Evolutionary conservation across 2,888 invertebrate species (phyloP).

Genomic region (Folsomia manolachei): DNA sequence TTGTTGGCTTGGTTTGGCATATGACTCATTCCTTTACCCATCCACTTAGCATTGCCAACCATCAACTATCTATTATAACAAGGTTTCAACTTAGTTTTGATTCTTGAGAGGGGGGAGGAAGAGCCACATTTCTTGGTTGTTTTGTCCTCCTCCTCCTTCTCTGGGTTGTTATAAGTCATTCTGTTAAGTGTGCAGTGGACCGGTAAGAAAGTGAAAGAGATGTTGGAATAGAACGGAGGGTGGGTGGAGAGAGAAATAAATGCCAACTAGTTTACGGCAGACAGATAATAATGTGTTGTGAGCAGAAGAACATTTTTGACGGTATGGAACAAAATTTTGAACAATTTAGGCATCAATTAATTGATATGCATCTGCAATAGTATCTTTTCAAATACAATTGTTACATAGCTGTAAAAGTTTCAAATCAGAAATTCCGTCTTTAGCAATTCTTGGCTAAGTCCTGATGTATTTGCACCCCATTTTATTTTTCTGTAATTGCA

Average conservation of each 20-base stretch:
- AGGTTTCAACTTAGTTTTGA: no score
- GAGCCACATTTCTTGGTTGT: not conserved
- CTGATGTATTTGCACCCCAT: no score
- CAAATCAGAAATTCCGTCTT: no score
- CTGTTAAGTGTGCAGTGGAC: not conserved
- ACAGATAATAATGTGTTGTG: no score
- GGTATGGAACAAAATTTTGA: no score
- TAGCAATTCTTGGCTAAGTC: no score
- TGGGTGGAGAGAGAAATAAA: not conserved
- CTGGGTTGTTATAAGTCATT: not conserved
- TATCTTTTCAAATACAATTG: no score
- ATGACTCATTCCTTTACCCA: conserved; percentile 1
- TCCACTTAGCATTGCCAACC: not conserved
- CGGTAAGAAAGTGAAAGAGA: not conserved
- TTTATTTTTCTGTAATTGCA: not conserved
- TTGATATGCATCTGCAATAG: no score
- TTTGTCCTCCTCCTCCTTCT: not conserved
- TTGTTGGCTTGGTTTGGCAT: not conserved
- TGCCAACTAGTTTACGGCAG: not conserved
- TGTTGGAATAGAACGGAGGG: not conserved
- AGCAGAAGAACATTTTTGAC: no score
- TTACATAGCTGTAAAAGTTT: no score
- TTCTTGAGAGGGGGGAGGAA: not conserved
- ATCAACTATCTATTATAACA: no score
- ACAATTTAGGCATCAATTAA: no score